Base-by-base conservation (phyloP, 2,797 vertebrate species). In the Melanogrammus aeglefinus region DNA sequence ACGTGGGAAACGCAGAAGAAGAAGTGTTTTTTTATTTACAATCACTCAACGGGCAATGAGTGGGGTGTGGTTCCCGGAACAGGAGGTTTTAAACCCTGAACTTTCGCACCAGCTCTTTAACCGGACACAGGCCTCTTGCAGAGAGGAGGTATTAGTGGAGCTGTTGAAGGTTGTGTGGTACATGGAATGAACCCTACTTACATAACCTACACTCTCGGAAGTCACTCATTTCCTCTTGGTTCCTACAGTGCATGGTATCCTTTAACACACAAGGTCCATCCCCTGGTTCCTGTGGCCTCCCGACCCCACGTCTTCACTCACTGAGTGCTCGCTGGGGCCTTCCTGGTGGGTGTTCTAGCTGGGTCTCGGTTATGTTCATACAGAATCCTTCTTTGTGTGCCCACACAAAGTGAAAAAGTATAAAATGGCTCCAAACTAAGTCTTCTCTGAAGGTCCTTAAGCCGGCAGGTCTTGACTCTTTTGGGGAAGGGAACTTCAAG, bases 71-170 rank as follows among this genome's bases (percentile, higher is more conserved):
- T 24, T 63, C 57, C 21, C 57, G 57, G 57, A 63, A 63, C n/a
- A 63, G 57, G 57, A 63, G 57, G 57, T 57, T 63, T 63, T n/a
- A 63, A 63, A 63, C n/a, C 57, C 57, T 63, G 57, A 24, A 63
- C 57, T 24, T 24, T 63, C 57, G 24, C 21, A 24, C 57, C 21
- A 9, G 57, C 57, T 21, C n/a, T 24, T 21, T 6, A 6, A 21
- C 57, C 57, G 57, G 57, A 63, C 57, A 63, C 57, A 63, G 57
- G 57, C n/a, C 57, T 63, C 57, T 63, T 24, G n/a, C 12, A 9
- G n/a, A 63, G 57, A 24, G 57, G 57, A 63, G 57, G 57, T 63
- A 63, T 63, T 63, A 63, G 57, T 63, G n/a, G 57, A 63, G 57
- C 57, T 63, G 57, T 63, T 63, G 57, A 63, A 63, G 57, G 57